Evolutionary conservation across 2,113 vertebrate genomes (phyloP).

Genomic region (Panthera tigris): DNA sequence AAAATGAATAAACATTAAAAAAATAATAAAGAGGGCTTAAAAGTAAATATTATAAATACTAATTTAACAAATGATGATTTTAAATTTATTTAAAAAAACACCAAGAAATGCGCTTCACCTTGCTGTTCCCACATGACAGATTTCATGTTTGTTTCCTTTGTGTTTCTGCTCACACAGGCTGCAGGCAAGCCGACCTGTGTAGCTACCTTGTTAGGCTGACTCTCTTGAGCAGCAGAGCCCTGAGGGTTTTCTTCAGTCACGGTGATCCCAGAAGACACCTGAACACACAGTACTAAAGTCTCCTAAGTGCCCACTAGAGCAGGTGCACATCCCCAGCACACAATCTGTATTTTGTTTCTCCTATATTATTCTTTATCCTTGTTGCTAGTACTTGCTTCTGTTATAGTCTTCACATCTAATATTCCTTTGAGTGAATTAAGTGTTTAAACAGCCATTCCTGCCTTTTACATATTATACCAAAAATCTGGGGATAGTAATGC

Average conservation of each 20-base stretch:
- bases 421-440: neutral
- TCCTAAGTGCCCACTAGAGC: neutral
- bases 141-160: neutral
- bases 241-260: too few relatives aligned
- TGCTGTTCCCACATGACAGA: neutral
- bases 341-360: neutral
- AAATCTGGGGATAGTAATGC: neutral
- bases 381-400: neutral
- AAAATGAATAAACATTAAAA: neutral
- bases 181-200: too few relatives aligned
- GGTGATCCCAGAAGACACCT: neutral
- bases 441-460: neutral
- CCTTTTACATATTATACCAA: neutral
- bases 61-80: neutral
- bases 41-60: neutral
- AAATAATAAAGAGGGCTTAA: neutral
- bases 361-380: neutral
- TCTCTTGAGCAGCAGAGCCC: neutral
- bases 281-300: too few relatives aligned
- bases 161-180: neutral
- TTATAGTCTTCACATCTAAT: neutral
- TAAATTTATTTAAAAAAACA: neutral
- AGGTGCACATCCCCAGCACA: neutral
- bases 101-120: neutral
- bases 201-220: neutral